Conservation (phyloP, 2,888 invertebrate species). For the Tenthredo mesomela region DNA sequence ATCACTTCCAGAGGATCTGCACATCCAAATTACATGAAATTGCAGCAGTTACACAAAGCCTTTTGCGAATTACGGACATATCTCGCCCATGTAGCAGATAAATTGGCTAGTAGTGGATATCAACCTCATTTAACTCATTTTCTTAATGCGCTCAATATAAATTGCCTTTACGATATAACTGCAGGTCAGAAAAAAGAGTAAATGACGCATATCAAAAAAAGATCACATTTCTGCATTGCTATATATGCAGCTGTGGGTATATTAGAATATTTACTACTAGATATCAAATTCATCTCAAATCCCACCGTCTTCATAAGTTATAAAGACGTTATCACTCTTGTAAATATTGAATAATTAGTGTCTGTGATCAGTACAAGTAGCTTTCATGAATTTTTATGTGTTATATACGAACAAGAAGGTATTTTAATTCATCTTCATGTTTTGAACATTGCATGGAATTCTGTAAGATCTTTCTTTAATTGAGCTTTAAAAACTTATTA, state of each 20-base stretch:
- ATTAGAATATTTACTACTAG: not conserved
- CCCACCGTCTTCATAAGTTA: not conserved
- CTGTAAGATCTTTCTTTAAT: not conserved
- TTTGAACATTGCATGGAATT: not conserved
- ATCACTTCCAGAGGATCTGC: slow-evolving; percentile 79
- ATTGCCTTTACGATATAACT: slow-evolving; percentile 76
- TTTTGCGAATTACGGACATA: slow-evolving; percentile 83
- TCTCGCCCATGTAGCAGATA: slow-evolving; percentile 82
- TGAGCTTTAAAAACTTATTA: not conserved
- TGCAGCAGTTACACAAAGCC: slow-evolving; percentile 82
- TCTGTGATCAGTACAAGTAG: slow-evolving; percentile 4
- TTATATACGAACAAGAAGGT: not conserved
- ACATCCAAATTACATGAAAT: slow-evolving; percentile 81
- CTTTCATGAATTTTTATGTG: not conserved
- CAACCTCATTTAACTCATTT: slow-evolving; percentile 84
- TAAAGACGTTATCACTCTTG: slow-evolving; percentile 3
- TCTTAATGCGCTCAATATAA: slow-evolving; percentile 84
- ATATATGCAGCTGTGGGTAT: not conserved
- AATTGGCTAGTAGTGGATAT: slow-evolving; percentile 84
- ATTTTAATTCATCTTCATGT: not conserved
- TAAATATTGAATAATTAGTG: slow-evolving; percentile 41
- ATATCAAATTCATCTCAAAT: not conserved
- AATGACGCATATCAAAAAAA: not conserved
- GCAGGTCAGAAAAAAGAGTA: slow-evolving; percentile 41
- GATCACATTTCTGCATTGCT: not conserved